phyloP scores from a whole-genome alignment of 2,113 vertebrate genomes.

The Mionectes macconnelli region DNA sequence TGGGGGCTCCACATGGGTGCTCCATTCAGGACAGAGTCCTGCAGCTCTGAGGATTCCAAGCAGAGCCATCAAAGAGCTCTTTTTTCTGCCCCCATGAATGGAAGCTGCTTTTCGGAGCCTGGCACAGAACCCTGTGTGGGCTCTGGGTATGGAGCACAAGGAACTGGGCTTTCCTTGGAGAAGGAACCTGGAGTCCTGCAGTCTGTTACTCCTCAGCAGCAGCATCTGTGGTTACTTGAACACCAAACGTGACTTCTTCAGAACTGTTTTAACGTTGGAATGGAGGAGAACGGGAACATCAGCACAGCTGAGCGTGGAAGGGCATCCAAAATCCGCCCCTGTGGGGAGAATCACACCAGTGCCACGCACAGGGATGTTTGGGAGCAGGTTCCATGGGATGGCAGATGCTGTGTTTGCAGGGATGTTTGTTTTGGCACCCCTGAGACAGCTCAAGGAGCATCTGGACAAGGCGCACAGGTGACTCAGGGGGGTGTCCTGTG shows the following conservation, averaged over 20 bases:
- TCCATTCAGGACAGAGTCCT: not conserved
- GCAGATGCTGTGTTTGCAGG: rapidly evolving
- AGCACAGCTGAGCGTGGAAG: not conserved
- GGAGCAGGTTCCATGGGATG: rapidly evolving
- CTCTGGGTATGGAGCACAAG: rapidly evolving
- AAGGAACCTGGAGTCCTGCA: not conserved
- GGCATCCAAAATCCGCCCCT: not conserved
- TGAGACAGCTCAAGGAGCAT: not conserved
- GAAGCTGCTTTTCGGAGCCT: not conserved
- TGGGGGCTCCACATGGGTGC: not conserved
- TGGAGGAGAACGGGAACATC: not conserved
- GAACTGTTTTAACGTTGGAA: rapidly evolving
- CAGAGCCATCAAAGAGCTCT: not conserved
- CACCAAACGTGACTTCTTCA: rapidly evolving
- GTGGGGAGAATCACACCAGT: rapidly evolving
- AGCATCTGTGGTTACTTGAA: not conserved
- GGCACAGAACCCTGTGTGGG: rapidly evolving
- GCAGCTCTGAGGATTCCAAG: not conserved
- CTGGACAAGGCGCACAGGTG: not conserved
- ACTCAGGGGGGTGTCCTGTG: not conserved
- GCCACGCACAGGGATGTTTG: rapidly evolving
- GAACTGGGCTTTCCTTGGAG: not conserved
- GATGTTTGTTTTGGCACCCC: not conserved
- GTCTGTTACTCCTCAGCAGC: not conserved
- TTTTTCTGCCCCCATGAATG: not conserved